phyloP scores from a whole-genome alignment of 2,888 invertebrate species.

The Hyles lineata region DNA sequence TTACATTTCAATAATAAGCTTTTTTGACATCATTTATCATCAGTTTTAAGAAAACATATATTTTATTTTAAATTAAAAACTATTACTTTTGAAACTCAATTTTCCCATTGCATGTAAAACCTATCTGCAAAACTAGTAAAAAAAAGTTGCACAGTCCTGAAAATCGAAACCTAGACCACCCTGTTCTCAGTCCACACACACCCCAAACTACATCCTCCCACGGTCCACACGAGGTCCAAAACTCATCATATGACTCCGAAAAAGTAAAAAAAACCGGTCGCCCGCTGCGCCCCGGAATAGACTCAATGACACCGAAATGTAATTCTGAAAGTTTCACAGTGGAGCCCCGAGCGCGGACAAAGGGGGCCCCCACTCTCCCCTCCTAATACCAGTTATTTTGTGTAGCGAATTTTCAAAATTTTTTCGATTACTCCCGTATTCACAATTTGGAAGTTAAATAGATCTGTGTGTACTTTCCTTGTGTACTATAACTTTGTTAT shows the following conservation, averaged over 20 bases:
- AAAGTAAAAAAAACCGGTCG: not conserved
- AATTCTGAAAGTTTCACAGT: constrained; percentile 37
- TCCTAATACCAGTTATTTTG: not conserved
- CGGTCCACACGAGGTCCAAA: not conserved
- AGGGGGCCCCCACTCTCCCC: constrained; percentile 2
- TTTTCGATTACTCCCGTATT: not conserved
- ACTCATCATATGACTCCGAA: not conserved
- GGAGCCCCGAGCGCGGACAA: constrained; percentile 24
- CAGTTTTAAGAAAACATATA: too few relatives aligned
- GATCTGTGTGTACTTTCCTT: too few relatives aligned
- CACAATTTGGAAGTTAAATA: not conserved
- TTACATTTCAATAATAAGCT: too few relatives aligned
- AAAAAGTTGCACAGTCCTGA: too few relatives aligned
- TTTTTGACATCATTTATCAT: too few relatives aligned
- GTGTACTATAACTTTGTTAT: too few relatives aligned
- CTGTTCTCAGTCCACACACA: not conserved
- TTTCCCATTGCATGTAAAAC: too few relatives aligned
- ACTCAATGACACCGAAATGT: constrained; percentile 38
- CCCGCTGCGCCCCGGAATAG: constrained; percentile 29
- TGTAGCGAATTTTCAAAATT: not conserved
- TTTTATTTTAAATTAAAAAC: too few relatives aligned
- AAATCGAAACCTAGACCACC: too few relatives aligned
- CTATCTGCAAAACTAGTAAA: too few relatives aligned
- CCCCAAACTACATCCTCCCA: not conserved
- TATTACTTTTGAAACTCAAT: too few relatives aligned